Conservation (phyloP, 2,888 invertebrate species). For the Cryptocheilus praepositus region DNA sequence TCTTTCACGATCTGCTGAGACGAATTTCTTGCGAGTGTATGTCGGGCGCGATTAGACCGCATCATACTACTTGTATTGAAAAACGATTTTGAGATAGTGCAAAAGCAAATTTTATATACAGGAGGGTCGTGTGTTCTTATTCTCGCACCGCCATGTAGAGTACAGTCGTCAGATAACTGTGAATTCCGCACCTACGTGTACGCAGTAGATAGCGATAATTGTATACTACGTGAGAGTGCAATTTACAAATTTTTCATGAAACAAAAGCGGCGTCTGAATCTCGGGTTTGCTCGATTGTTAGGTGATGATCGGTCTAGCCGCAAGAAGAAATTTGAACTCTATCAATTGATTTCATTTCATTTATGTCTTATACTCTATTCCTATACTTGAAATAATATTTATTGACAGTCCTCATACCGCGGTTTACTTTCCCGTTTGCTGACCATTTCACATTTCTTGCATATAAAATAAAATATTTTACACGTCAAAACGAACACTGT, state of each 20-base stretch:
- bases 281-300: slow-evolving; percentile 4
- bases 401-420: slow-evolving; percentile 27
- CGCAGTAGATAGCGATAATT: slow-evolving; percentile 1
- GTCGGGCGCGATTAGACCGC: not conserved
- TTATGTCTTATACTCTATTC: slow-evolving; percentile 42
- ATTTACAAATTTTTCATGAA: slow-evolving; percentile 17
- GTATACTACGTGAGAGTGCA: slow-evolving; percentile 6
- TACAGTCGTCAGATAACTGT: not conserved
- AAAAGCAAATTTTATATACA: slow-evolving; percentile 43
- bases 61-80: not conserved
- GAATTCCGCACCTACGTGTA: slow-evolving; percentile 3
- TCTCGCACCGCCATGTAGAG: slow-evolving; percentile 13
- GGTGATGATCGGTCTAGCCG: slow-evolving; percentile 29
- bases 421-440: slow-evolving; percentile 21
- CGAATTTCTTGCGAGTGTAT: not conserved
- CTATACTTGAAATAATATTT: slow-evolving; percentile 35
- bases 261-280: slow-evolving; percentile 22
- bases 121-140: slow-evolving; percentile 28
- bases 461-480: slow-evolving; percentile 61
- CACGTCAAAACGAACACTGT: slow-evolving; percentile 57
- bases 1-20: not conserved
- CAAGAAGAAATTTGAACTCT: slow-evolving; percentile 33
- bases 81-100: slow-evolving; percentile 13
- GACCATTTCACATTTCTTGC: slow-evolving; percentile 39
- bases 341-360: slow-evolving; percentile 37